These are phyloP conservation scores for Steromphala cineraria DNA, from an alignment of 2,888 invertebrate species.

Conservation along the genomic window DNA sequence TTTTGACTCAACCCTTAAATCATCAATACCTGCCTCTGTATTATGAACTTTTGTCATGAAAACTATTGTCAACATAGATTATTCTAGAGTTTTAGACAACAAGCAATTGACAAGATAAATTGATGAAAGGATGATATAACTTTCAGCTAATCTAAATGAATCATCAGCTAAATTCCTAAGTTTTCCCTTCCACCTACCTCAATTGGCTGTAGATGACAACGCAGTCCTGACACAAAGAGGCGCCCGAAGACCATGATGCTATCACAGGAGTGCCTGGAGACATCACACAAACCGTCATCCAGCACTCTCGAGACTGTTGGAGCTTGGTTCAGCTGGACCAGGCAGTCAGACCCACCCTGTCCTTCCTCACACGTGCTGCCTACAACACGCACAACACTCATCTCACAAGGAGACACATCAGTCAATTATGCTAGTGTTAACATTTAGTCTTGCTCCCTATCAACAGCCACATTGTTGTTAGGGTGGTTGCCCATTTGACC, in stretches of 20 bases:
- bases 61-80: background rate
- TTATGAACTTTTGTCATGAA: background rate
- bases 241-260: slow-evolving; percentile 37
- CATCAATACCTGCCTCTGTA: background rate
- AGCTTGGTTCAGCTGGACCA: slow-evolving; percentile 26
- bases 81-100: too few relatives aligned
- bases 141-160: too few relatives aligned
- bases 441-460: too few relatives aligned
- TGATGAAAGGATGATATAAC: too few relatives aligned
- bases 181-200: slow-evolving; percentile 27
- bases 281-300: slow-evolving; percentile 47
- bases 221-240: slow-evolving; percentile 38
- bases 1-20: background rate
- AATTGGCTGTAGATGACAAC: slow-evolving; percentile 40
- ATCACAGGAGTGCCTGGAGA: slow-evolving; percentile 37
- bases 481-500: too few relatives aligned
- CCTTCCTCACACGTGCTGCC: slow-evolving; percentile 34
- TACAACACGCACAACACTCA: slow-evolving; percentile 9
- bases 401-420: too few relatives aligned
- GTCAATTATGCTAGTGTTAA: too few relatives aligned
- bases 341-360: slow-evolving; percentile 42
- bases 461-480: too few relatives aligned
- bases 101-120: too few relatives aligned
- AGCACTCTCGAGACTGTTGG: slow-evolving; percentile 33
- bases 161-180: too few relatives aligned